Evolutionary conservation across 2,797 vertebrate genomes (phyloP), one percentile per base, ranked within the genome.

Genomic region (Hypotaenidia okinawae): DNA sequence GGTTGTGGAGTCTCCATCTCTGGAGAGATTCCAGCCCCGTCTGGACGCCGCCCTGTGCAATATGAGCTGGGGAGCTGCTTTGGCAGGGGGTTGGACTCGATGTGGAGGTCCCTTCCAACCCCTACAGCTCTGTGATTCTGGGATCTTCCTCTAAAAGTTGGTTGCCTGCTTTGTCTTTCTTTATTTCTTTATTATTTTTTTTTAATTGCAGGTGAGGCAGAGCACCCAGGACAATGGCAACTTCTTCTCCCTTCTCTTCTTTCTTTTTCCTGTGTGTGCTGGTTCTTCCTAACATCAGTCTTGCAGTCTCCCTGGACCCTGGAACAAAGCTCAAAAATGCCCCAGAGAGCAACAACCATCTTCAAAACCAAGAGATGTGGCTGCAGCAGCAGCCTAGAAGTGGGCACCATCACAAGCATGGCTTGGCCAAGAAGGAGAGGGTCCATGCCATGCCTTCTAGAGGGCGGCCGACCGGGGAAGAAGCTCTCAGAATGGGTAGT

Each of bases 311-410:
- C 35, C 77, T 97, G 37, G 97, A 97, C 12, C 43, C 97, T 6
- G 89, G n/a, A 32, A 89, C 90, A 5, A 93, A 95, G 37, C 84
- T 94, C 27, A 87, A 70, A 95, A 97, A 84, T 49, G 78, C 81
- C 30, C 97, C 97, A 2, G 96, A 97, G 87, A 96, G 70, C 25
- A 97, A 86, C 93, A 98, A 98, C 69, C 92, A 94, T 85, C 97
- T 98, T 17, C 98, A 98, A 54, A 97, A 97, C 79, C 97, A 98
- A 24, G 98, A 97, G 9, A 74, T 87, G 22, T 97, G 98, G 96
- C 74, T 41, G 6, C 95, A 94, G 55, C 95, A 94, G 55, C 95
- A 95, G 28, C 97, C 98, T 81, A 96, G 92, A 47, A 93, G 95
- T 7, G 85, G 96, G 24, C 96, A 97, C 52, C 97, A 97, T 23